Conservation (phyloP, 1,140 invertebrate species). For the Trialeurodes vaporariorum region DNA sequence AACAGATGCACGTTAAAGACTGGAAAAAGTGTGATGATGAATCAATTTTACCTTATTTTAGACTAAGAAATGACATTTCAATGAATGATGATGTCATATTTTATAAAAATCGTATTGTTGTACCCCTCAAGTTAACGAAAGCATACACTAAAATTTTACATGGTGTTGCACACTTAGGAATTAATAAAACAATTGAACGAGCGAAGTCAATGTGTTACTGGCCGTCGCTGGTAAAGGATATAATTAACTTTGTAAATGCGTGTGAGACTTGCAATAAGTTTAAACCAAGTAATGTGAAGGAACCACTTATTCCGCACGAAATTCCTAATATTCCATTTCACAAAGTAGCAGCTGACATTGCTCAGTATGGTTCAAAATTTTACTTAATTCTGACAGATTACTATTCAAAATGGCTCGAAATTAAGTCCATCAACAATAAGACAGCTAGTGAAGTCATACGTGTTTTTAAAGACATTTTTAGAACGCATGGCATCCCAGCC, state of each 20-base stretch:
- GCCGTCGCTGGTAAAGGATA: slow-evolving; percentile 8
- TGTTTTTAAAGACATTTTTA: slow-evolving; percentile 25
- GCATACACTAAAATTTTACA: background rate
- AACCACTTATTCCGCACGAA: slow-evolving; percentile 30
- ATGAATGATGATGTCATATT: slow-evolving; percentile 9
- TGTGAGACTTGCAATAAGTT: slow-evolving; percentile 17
- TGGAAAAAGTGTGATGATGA: too few species aligned
- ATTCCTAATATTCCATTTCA: slow-evolving; percentile 27
- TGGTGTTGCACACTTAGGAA: slow-evolving; percentile 8
- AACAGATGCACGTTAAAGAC: background rate
- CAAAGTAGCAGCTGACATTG: slow-evolving; percentile 30
- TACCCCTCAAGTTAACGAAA: background rate
- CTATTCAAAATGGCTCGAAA: slow-evolving; percentile 30
- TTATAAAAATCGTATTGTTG: background rate
- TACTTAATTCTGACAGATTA: slow-evolving; percentile 33
- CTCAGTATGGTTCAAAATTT: slow-evolving; percentile 26
- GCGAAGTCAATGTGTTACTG: slow-evolving; percentile 13
- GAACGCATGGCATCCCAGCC: slow-evolving; percentile 30
- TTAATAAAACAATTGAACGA: slow-evolving; percentile 3
- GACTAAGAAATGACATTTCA: too few species aligned
- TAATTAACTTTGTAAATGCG: slow-evolving; percentile 3
- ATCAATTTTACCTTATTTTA: too few species aligned
- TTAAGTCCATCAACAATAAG: slow-evolving; percentile 16
- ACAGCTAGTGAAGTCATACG: slow-evolving; percentile 22
- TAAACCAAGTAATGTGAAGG: slow-evolving; percentile 21